Conservation (phyloP, 1,140 invertebrate genomes). For the Drosophila triauraria region DNA sequence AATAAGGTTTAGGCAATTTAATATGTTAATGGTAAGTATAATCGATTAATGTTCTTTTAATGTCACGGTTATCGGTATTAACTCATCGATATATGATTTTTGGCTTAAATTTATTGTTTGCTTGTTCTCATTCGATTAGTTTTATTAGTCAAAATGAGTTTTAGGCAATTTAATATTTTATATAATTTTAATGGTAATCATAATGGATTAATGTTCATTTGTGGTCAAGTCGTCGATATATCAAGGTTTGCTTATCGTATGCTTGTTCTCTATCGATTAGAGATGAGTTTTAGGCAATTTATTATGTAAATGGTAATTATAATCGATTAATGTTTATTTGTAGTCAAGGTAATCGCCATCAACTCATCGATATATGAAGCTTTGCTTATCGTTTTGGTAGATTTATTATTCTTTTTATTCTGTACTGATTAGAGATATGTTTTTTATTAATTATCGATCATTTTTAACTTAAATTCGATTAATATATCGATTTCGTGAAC, state of each 20-base stretch:
- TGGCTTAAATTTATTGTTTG: no score
- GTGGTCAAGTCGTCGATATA: neutral
- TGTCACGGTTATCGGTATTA: no score
- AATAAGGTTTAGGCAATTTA: no score
- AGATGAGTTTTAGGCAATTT: neutral
- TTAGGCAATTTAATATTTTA: no score
- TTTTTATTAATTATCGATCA: neutral
- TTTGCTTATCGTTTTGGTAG: neutral
- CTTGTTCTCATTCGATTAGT: no score
- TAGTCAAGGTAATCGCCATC: neutral
- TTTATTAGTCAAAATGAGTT: no score
- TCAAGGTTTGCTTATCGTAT: neutral
- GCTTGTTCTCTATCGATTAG: neutral
- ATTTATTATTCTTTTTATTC: neutral
- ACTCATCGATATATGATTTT: no score
- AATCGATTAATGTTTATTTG: conserved; percentile 6
- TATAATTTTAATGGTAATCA: no score
- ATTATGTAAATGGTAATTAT: conserved; percentile 7
- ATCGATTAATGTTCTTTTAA: no score
- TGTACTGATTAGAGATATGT: neutral
- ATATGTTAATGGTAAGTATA: no score
- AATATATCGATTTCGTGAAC: neutral
- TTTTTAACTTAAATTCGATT: neutral
- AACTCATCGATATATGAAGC: neutral
- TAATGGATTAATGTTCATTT: conserved; percentile 19